Evolutionary conservation across 2,797 vertebrate species (phyloP).

Genomic region (Valencia hispanica): DNA sequence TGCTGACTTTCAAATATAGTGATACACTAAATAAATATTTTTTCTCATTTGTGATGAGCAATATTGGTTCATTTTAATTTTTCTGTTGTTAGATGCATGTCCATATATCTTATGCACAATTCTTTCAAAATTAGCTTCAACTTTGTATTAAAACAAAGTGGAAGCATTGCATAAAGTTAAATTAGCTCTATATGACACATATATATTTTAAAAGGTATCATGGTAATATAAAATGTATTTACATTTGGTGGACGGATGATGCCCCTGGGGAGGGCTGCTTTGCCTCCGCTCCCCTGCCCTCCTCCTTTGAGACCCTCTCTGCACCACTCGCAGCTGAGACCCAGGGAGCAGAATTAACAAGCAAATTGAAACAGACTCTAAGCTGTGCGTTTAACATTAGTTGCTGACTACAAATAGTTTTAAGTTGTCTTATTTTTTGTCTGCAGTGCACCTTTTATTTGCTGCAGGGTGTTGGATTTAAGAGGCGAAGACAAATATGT

Average conservation of each 20-base stretch:
- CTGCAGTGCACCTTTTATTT: constrained; percentile 5
- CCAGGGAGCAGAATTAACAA: constrained; percentile 75
- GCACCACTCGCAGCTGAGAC: constrained; percentile 81
- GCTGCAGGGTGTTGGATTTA: constrained; percentile 38
- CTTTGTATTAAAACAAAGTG: background rate
- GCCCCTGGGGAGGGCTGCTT: constrained; percentile 50
- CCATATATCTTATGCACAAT: background rate
- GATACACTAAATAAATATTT: background rate
- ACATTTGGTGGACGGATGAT: constrained; percentile 38
- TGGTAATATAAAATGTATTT: constrained; percentile 64
- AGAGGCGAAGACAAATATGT: constrained; percentile 76
- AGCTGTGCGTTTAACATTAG: constrained; percentile 4
- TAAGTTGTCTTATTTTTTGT: background rate
- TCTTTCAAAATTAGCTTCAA: constrained; percentile 7
- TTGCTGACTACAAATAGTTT: constrained; percentile 10
- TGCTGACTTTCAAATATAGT: background rate
- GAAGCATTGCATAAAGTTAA: background rate
- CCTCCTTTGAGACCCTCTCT: constrained; percentile 73
- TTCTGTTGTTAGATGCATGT: background rate
- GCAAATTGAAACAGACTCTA: constrained; percentile 76
- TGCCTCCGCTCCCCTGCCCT: constrained; percentile 56
- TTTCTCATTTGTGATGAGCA: background rate
- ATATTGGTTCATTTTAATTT: constrained; percentile 7
- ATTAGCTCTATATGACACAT: constrained; percentile 8
- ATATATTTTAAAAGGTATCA: constrained; percentile 15